These are phyloP conservation scores for Pentalonia nigronervosa DNA, from an alignment of 1,140 invertebrate species.

Conservation along the genomic window DNA sequence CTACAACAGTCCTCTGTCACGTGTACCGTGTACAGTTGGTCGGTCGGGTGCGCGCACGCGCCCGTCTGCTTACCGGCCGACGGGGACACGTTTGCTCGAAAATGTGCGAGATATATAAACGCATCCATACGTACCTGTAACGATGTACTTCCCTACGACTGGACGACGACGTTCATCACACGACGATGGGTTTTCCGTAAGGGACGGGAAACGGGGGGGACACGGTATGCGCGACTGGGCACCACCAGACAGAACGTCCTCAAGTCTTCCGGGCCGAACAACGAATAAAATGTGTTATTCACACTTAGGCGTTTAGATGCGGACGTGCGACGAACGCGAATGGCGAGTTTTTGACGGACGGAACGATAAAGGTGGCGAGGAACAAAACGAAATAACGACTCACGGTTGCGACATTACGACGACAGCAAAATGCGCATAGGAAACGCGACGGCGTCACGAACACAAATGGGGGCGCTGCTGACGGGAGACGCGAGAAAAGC, in stretches of 20 bases:
- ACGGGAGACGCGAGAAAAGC: not conserved
- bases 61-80: too few relatives aligned
- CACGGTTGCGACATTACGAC: not conserved
- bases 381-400: not conserved
- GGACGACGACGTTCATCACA: not conserved
- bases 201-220: not conserved
- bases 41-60: not conserved
- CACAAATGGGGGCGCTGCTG: not conserved
- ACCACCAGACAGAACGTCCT: not conserved
- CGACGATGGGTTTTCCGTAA: not conserved
- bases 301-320: too few relatives aligned
- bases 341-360: too few relatives aligned
- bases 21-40: not conserved
- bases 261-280: not conserved
- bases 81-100: not conserved
- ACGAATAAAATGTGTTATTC: too few relatives aligned
- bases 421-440: not conserved
- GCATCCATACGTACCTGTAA: not conserved
- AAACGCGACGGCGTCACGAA: not conserved
- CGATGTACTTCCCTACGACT: not conserved
- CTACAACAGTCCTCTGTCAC: not conserved
- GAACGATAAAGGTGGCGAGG: not conserved
- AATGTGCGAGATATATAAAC: not conserved
- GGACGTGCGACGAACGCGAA: not conserved
- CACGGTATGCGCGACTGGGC: not conserved